A percentile compares a stretch with the other conserved stretches of the same genome.
Conservation (phyloP, 37 sponge, comb jelly and placozoan species). For the Halisarca cf. caerulea region DNA sequence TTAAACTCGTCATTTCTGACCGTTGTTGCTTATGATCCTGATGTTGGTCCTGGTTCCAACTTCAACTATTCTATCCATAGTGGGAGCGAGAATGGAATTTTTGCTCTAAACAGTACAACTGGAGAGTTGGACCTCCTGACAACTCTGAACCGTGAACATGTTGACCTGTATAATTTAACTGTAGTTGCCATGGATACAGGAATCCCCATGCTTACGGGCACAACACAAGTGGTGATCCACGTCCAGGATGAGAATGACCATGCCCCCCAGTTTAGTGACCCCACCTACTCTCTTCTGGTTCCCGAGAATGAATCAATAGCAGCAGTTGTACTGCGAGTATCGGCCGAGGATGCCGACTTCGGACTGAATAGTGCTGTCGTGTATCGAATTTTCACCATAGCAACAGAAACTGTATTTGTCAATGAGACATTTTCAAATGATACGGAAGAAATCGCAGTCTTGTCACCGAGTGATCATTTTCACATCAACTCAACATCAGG, state of each 20-base stretch:
- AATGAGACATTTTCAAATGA: neutral
- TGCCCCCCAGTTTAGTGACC: slow-evolving; percentile 44
- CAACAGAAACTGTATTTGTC: neutral
- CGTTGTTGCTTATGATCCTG: slow-evolving; percentile 57
- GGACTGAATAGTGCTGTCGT: slow-evolving; percentile 45
- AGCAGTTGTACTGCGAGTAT: slow-evolving; percentile 21
- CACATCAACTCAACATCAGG: slow-evolving; percentile 45
- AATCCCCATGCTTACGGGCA: slow-evolving; percentile 30
- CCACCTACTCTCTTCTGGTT: slow-evolving; percentile 30
- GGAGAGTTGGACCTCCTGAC: slow-evolving; percentile 38
- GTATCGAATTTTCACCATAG: slow-evolving; percentile 32
- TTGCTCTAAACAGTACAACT: slow-evolving; percentile 46
- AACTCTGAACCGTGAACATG: slow-evolving; percentile 44
- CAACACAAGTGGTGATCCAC: slow-evolving; percentile 30
- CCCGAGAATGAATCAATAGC: slow-evolving; percentile 40
- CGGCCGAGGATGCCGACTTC: slow-evolving; percentile 50
- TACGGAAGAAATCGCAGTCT: neutral
- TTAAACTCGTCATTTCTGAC: slow-evolving; percentile 28
- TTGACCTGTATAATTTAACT: slow-evolving; percentile 33
- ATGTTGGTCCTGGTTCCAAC: slow-evolving; percentile 34
- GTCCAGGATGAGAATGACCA: slow-evolving; percentile 73
- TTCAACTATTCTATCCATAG: slow-evolving; percentile 42
- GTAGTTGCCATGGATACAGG: slow-evolving; percentile 78
- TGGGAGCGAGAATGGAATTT: slow-evolving; percentile 26
- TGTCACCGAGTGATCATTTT: neutral